Conservation (phyloP, 1,140 invertebrate genomes). For the Drosophila varians region DNA sequence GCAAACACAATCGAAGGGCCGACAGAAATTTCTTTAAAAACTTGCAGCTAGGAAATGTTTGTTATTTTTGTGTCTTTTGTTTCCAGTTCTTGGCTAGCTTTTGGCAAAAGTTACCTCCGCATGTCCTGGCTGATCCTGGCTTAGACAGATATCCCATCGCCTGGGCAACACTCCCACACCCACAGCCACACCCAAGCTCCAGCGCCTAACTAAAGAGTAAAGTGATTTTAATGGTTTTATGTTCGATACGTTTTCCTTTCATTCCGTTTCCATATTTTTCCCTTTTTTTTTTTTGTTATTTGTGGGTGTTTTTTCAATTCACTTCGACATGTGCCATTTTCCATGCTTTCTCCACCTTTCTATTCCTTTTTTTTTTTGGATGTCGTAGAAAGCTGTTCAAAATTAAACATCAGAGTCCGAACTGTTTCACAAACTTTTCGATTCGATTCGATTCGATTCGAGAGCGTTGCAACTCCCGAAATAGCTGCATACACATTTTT, state of each 20-base stretch:
- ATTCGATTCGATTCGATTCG: slow-evolving; percentile 57
- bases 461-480: slow-evolving; percentile 47
- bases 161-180: slow-evolving; percentile 4
- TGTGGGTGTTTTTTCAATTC: slow-evolving; percentile 22
- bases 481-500: slow-evolving; percentile 19
- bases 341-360: slow-evolving; percentile 24
- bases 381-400: slow-evolving; percentile 72
- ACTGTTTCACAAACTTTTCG: slow-evolving; percentile 71
- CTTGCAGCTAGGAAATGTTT: slow-evolving; percentile 45
- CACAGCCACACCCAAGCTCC: slow-evolving; percentile 5
- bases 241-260: slow-evolving; percentile 29
- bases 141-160: slow-evolving; percentile 27
- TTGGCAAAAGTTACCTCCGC: slow-evolving; percentile 20
- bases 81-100: slow-evolving; percentile 17
- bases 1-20: slow-evolving; percentile 16
- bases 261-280: slow-evolving; percentile 13
- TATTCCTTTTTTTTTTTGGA: slow-evolving; percentile 22
- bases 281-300: slow-evolving; percentile 4
- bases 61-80: slow-evolving; percentile 13
- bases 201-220: slow-evolving; percentile 58
- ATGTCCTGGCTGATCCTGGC: slow-evolving; percentile 13
- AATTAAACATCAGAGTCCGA: slow-evolving; percentile 72
- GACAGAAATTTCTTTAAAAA: slow-evolving; percentile 57
- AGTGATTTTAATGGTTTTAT: slow-evolving; percentile 76
- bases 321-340: slow-evolving; percentile 56